Percentiles rank a stretch among this genome's conserved stretches.
These are phyloP conservation scores for Lerista edwardsae DNA, from an alignment of 2,797 vertebrate genomes.

Conservation along the genomic window DNA sequence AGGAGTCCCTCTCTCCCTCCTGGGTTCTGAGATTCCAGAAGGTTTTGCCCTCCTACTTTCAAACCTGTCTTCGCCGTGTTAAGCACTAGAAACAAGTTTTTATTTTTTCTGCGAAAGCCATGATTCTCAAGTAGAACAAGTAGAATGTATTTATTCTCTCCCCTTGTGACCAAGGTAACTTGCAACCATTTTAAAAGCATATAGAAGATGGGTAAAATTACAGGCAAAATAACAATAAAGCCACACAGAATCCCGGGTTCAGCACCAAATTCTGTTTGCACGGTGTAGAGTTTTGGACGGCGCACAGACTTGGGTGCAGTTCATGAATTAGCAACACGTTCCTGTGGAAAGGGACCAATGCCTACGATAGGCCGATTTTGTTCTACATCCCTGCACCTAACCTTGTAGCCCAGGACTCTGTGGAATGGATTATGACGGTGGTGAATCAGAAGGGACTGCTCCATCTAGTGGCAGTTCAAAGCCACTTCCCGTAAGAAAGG, in stretches of 20 bases:
- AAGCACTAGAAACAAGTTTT: not conserved
- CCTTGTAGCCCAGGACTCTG: not conserved
- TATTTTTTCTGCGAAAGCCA: not conserved
- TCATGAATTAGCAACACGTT: not conserved
- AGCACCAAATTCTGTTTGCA: not conserved
- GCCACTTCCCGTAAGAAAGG: not conserved
- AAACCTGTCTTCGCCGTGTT: not conserved
- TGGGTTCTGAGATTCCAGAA: not conserved
- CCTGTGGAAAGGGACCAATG: not conserved
- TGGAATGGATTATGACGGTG: not conserved
- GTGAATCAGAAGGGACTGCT: not conserved
- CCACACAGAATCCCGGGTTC: not conserved
- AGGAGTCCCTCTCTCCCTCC: not conserved
- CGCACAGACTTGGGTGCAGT: not conserved
- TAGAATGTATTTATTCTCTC: too few relatives aligned
- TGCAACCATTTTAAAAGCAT: too few relatives aligned
- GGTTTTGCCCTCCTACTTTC: not conserved
- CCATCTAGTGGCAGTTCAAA: not conserved
- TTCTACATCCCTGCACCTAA: too few relatives aligned
- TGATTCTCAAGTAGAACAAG: not conserved
- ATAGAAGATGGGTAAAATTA: too few relatives aligned
- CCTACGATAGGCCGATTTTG: not conserved
- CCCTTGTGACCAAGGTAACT: too few relatives aligned
- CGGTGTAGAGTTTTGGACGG: not conserved
- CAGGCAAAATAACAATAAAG: too few relatives aligned